Conservation (phyloP, 1,140 invertebrate species). For the Calliopsis andreniformis region DNA sequence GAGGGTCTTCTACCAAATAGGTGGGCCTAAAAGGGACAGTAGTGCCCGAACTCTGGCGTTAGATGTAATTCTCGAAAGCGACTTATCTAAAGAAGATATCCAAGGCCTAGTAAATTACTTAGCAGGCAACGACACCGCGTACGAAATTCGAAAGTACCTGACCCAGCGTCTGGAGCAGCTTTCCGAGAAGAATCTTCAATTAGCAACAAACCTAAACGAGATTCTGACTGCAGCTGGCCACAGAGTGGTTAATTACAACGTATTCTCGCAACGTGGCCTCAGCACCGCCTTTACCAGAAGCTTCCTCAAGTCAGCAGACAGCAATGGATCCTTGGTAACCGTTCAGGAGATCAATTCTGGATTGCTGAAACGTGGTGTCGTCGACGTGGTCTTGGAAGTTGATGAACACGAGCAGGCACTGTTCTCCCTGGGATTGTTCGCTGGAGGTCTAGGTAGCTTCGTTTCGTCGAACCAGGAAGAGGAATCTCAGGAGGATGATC, state of each 20-base stretch:
- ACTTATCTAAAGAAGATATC: constrained; percentile 82
- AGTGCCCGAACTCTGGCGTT: constrained; percentile 87
- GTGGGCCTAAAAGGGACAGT: constrained; percentile 84
- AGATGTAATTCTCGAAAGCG: constrained; percentile 86
- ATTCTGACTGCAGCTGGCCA: constrained; percentile 75
- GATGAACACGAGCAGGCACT: constrained; percentile 80
- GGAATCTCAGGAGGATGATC: constrained; percentile 80
- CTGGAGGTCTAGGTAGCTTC: constrained; percentile 88
- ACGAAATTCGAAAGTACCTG: constrained; percentile 87
- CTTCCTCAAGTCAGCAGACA: constrained; percentile 83
- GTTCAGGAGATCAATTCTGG: constrained; percentile 89
- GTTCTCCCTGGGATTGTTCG: constrained; percentile 89
- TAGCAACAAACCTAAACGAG: constrained; percentile 76
- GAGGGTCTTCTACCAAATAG: constrained; percentile 85
- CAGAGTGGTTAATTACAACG: constrained; percentile 86
- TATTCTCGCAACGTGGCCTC: constrained; percentile 85
- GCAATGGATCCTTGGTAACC: constrained; percentile 87
- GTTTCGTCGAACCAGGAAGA: constrained; percentile 82
- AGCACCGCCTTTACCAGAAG: constrained; percentile 87
- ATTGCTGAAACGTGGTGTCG: constrained; percentile 88
- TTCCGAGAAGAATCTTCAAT: constrained; percentile 79
- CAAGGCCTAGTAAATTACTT: constrained; percentile 83
- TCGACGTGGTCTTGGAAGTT: constrained; percentile 86
- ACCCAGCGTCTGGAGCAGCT: constrained; percentile 85
- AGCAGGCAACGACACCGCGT: constrained; percentile 81